Base-by-base conservation (phyloP, 1,140 invertebrate species). In the Drosophila rhopaloa region DNA sequence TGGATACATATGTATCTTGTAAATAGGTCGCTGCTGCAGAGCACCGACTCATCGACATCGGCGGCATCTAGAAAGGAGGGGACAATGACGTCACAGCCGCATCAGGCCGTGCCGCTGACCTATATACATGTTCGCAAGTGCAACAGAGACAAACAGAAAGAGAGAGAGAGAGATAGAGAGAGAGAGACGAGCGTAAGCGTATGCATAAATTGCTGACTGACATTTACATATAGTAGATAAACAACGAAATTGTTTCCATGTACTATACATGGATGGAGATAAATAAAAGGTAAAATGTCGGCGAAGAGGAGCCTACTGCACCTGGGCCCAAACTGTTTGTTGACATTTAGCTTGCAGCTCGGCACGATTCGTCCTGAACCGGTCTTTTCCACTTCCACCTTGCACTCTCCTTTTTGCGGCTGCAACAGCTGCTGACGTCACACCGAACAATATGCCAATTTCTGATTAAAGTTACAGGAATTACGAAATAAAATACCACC, bases 71-170 rank as follows among this genome's bases (percentile, higher is more conserved):
- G 80, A 79, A 76, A 62, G 66, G 65, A 77, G 76, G 53, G 63
- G 78, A 76, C 75, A 89, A 88, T 88, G 83, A 88, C 84, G 84
- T 88, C 84, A 88, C 77, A 54, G 67, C 67, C 61, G 73, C 73
- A 56, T 66, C 73, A 59, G 57, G 55, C 63, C 37, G 84, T 88
- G 84, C 80, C 84, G 84, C 80, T 88, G 84, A 88, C 84, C 84
- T 80, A 88, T 89, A 84, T 89, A 84, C 53, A 72, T 5, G 46
- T 19, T 55, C 35, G 47, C 48, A 51, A 46, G 55, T 57, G 41
- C 35, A 54, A 78, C 50, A 61, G 55, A 53, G 53, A 38, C 6
- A 4, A 32, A 32, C 29, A 3, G 4, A 51, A 24, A 51, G 27
- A 27, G 27, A 2, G 2, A 29, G 47, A 19, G 32, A 1, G 43